These are phyloP conservation scores for Caranx ignobilis DNA, from an alignment of 2,113 vertebrate genomes.

Conservation along the genomic window DNA sequence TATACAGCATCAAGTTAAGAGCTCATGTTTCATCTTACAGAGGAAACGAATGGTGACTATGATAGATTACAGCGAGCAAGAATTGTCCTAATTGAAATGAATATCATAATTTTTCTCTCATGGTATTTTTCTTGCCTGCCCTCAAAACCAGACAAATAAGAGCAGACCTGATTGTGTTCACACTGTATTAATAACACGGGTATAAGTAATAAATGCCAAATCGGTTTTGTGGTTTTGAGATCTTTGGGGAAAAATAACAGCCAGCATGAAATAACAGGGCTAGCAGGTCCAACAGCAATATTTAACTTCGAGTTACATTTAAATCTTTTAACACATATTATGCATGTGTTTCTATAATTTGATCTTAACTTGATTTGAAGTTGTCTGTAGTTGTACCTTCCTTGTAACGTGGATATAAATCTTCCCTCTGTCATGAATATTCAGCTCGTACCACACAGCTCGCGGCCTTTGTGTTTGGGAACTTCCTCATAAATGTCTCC, in stretches of 20 bases:
- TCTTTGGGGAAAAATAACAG: constrained; percentile 49
- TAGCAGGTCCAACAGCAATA: constrained; percentile 60
- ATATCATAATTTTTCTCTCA: constrained; percentile 64
- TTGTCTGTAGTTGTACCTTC: not conserved
- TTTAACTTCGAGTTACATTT: constrained; percentile 10
- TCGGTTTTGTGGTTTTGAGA: constrained; percentile 29
- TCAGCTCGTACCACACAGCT: constrained; percentile 3
- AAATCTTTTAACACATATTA: not conserved
- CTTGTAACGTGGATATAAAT: not conserved
- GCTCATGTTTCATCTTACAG: constrained; percentile 61
- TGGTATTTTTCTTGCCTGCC: constrained; percentile 63
- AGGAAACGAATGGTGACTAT: constrained; percentile 63
- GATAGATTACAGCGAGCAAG: constrained; percentile 66
- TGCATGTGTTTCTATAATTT: not conserved
- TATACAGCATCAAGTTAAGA: constrained; percentile 57
- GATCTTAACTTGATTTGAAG: not conserved
- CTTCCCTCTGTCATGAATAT: constrained; percentile 9
- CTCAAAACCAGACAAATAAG: constrained; percentile 61
- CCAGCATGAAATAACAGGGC: constrained; percentile 30
- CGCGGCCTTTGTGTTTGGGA: constrained; percentile 25
- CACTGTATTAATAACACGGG: constrained; percentile 45
- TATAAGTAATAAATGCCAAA: constrained; percentile 52
- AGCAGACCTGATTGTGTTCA: constrained; percentile 44
- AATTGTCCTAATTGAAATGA: constrained; percentile 74
- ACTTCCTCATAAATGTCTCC: constrained; percentile 19